Evolutionary conservation across 2,113 vertebrate genomes (phyloP).

Genomic region (Xenus cinereus): DNA sequence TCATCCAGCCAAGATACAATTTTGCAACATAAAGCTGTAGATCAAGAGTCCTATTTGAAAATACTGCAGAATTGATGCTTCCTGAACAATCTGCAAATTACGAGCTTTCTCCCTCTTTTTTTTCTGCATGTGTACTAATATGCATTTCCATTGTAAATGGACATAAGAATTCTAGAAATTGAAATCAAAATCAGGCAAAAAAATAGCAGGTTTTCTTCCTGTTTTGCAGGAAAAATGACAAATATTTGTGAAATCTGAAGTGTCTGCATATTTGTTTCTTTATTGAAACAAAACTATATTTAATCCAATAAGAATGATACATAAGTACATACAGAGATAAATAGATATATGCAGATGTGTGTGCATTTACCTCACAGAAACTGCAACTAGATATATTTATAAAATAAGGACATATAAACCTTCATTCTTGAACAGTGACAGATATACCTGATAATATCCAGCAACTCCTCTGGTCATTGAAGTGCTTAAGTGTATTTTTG

Average conservation of each 20-base stretch:
- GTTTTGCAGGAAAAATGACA: neutral
- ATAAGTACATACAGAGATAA: neutral
- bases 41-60: neutral
- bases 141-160: neutral
- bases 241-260: neutral
- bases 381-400: neutral
- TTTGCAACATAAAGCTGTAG: neutral
- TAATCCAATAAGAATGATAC: neutral
- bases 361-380: neutral
- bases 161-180: neutral
- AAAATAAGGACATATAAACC: neutral
- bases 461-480: neutral
- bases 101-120: neutral
- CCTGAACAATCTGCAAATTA: neutral
- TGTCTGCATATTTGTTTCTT: neutral
- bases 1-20: neutral
- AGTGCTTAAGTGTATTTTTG: neutral
- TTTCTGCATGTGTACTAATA: neutral
- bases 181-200: neutral
- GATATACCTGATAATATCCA: neutral
- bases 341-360: neutral
- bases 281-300: neutral
- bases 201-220: neutral
- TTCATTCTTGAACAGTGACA: neutral
- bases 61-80: neutral